These are phyloP conservation scores for Alfaro cultratus DNA, from an alignment of 2,797 vertebrate genomes.

Conservation along the genomic window DNA sequence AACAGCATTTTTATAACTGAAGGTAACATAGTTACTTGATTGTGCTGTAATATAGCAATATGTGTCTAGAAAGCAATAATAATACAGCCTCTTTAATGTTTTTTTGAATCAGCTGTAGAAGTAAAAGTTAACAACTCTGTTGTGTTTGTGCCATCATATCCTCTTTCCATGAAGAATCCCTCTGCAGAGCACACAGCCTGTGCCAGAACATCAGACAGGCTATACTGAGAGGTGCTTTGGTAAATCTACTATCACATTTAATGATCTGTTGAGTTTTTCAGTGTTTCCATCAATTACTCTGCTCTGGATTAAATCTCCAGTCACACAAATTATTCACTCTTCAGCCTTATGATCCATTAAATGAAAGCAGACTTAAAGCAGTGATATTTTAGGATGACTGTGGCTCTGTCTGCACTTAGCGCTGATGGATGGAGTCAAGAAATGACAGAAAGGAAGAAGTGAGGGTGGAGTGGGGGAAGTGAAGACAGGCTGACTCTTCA, in stretches of 20 bases:
- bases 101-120: background rate
- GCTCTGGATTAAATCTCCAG: conserved; percentile 63
- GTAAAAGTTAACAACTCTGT: background rate
- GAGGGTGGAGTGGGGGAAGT: conserved; percentile 33
- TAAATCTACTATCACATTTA: conserved; percentile 71
- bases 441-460: conserved; percentile 49
- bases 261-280: conserved; percentile 72
- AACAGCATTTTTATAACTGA: no score
- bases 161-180: conserved; percentile 31
- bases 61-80: no score
- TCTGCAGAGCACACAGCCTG: conserved; percentile 21
- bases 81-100: background rate
- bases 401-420: conserved; percentile 9
- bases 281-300: conserved; percentile 70
- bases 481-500: conserved; percentile 24
- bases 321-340: conserved; percentile 63
- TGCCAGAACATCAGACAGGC: conserved; percentile 55
- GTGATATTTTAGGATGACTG: conserved; percentile 69
- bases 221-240: conserved; percentile 67
- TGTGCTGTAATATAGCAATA: no score
- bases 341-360: conserved; percentile 71
- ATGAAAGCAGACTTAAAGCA: conserved; percentile 69
- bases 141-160: conserved; percentile 14
- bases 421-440: conserved; percentile 58
- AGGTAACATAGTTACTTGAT: no score